Evolutionary conservation across 2,113 vertebrate genomes (phyloP).

Genomic region (Solea senegalensis): DNA sequence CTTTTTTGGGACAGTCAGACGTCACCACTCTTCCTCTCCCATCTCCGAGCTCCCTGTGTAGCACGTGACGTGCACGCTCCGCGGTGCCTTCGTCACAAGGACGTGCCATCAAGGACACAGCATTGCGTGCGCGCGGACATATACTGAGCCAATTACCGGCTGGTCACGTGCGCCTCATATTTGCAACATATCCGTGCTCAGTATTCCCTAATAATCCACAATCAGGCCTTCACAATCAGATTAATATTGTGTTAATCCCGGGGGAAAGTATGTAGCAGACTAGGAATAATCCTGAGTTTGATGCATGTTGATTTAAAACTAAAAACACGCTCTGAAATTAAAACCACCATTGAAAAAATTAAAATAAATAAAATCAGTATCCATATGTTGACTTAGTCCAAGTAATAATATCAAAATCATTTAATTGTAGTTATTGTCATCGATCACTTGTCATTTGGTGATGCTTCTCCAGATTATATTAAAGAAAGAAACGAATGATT

Average conservation of each 20-base stretch:
- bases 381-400: too few species aligned
- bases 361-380: too few species aligned
- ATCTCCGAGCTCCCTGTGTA: constrained; percentile 7
- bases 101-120: constrained; percentile 19
- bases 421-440: too few species aligned
- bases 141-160: constrained; percentile 1
- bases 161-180: constrained; percentile 21
- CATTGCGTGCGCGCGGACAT: constrained; percentile 22
- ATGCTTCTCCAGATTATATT: too few species aligned
- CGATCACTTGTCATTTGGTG: too few species aligned
- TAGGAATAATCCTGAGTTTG: background rate
- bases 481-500: too few species aligned
- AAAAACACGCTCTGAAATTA: background rate
- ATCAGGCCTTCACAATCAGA: too few species aligned
- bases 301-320: background rate
- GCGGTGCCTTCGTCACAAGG: constrained; percentile 30
- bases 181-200: background rate
- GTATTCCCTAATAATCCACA: background rate
- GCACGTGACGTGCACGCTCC: constrained; percentile 33
- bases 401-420: too few species aligned
- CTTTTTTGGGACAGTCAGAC: constrained; percentile 23
- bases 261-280: too few species aligned
- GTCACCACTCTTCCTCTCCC: constrained; percentile 1
- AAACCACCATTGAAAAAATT: background rate
- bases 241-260: too few species aligned